Conservation (phyloP, 2,797 vertebrate genomes). For the Tiaroga cobitis region DNA sequence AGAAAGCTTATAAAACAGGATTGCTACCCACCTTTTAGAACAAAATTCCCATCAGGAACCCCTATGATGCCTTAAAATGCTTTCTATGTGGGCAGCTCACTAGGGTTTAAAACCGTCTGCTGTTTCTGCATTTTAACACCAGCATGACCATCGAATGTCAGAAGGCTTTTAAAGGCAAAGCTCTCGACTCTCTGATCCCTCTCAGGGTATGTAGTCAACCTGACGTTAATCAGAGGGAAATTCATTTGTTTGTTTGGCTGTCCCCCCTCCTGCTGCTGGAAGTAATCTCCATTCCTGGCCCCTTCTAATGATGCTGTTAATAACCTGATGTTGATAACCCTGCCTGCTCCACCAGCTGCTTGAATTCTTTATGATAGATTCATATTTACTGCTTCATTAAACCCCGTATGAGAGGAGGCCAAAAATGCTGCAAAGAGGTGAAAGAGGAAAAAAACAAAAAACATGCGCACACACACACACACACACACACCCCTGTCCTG, state of each 20-base stretch:
- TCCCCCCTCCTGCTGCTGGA: constrained; percentile 78
- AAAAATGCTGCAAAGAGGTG: constrained; percentile 43
- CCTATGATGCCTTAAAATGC: not conserved
- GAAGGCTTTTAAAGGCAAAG: constrained; percentile 44
- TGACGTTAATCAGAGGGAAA: constrained; percentile 55
- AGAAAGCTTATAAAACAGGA: not conserved
- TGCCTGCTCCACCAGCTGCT: constrained; percentile 85
- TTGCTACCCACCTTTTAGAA: not conserved
- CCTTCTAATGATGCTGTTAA: constrained; percentile 82
- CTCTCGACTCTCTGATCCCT: not conserved
- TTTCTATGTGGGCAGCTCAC: not conserved
- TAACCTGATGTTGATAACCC: constrained; percentile 75
- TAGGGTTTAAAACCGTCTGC: not conserved
- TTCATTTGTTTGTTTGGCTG: constrained; percentile 82
- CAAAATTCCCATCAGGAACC: not conserved
- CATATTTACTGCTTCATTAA: constrained; percentile 90
- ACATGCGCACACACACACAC: not conserved
- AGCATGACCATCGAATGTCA: constrained; percentile 27
- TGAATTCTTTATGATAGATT: constrained; percentile 85
- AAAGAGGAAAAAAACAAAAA: constrained; percentile 2
- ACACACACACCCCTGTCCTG: not conserved
- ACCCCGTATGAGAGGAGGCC: constrained; percentile 73
- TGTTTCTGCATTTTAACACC: not conserved
- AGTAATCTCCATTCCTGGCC: constrained; percentile 79
- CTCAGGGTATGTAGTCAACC: constrained; percentile 5